Percentiles rank a stretch among this genome's conserved stretches.
These are phyloP conservation scores for Lycocerus yunnanus DNA, from an alignment of 2,888 invertebrate species.

Conservation along the genomic window DNA sequence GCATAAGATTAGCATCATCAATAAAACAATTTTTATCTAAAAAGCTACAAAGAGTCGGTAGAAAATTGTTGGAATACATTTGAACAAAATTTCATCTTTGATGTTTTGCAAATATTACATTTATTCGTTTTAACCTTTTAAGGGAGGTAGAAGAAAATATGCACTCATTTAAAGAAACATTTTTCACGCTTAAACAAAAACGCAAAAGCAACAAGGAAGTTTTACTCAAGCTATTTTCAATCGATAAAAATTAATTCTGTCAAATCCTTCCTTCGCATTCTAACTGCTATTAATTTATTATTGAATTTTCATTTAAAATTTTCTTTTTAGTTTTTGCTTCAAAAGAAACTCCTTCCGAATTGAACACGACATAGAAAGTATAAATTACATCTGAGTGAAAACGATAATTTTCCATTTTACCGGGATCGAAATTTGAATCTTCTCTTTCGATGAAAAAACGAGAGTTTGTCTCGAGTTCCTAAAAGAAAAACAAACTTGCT, in stretches of 20 bases:
- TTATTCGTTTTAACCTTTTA: neutral
- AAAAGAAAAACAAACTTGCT: too few relatives aligned
- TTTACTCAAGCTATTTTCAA: neutral
- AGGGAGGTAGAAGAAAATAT: neutral
- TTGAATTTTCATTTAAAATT: neutral
- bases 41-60: neutral
- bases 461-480: too few relatives aligned
- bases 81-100: neutral
- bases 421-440: too few relatives aligned
- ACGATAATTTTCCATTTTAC: too few relatives aligned
- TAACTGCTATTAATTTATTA: neutral
- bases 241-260: neutral
- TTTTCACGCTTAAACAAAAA: neutral
- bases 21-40: constrained; percentile 2
- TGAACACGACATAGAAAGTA: neutral
- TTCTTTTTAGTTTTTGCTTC: neutral
- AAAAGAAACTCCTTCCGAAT: neutral
- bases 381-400: too few relatives aligned
- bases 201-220: neutral
- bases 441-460: too few relatives aligned
- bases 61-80: constrained; percentile 1
- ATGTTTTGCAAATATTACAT: neutral
- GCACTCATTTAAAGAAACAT: neutral
- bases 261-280: neutral
- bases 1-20: neutral